These are phyloP conservation scores for Poeciliopsis retropinna DNA, from an alignment of 2,113 vertebrate genomes.

Conservation along the genomic window DNA sequence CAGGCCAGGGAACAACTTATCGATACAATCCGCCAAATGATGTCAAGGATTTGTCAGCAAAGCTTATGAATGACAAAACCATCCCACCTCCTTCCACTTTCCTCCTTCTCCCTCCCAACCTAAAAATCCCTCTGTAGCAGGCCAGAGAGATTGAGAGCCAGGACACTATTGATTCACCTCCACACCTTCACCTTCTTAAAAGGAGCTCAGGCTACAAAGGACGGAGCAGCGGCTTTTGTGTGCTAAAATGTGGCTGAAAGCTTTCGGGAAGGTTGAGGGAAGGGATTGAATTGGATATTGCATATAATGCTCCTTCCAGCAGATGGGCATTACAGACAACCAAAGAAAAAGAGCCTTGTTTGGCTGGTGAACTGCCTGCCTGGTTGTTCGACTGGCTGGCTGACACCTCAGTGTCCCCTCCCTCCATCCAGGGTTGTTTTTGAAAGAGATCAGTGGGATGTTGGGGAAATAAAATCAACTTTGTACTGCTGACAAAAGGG, in stretches of 20 bases:
- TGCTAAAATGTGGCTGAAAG: slow-evolving; percentile 97
- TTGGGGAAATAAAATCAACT: slow-evolving; percentile 80
- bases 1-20: slow-evolving; percentile 90
- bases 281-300: slow-evolving; percentile 95
- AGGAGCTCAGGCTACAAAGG: slow-evolving; percentile 93
- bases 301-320: slow-evolving; percentile 81
- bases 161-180: slow-evolving; percentile 95
- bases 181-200: slow-evolving; percentile 89
- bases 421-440: slow-evolving; percentile 73
- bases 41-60: slow-evolving; percentile 97
- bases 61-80: slow-evolving; percentile 99
- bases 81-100: slow-evolving; percentile 61
- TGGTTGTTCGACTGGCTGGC: slow-evolving; percentile 54
- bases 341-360: slow-evolving; percentile 55
- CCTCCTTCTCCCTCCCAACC: slow-evolving; percentile 31
- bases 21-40: slow-evolving; percentile 93
- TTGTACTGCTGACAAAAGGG: slow-evolving; percentile 76
- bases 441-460: slow-evolving; percentile 77
- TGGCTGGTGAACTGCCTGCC: slow-evolving; percentile 49
- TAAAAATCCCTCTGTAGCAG: slow-evolving; percentile 83
- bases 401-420: slow-evolving; percentile 66
- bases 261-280: slow-evolving; percentile 84
- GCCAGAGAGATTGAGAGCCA: slow-evolving; percentile 93
- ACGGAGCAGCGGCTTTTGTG: slow-evolving; percentile 93
- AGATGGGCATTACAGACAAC: slow-evolving; percentile 72